Conservation (phyloP, 2,113 vertebrate species). For the Andinoacara biseriatus region DNA sequence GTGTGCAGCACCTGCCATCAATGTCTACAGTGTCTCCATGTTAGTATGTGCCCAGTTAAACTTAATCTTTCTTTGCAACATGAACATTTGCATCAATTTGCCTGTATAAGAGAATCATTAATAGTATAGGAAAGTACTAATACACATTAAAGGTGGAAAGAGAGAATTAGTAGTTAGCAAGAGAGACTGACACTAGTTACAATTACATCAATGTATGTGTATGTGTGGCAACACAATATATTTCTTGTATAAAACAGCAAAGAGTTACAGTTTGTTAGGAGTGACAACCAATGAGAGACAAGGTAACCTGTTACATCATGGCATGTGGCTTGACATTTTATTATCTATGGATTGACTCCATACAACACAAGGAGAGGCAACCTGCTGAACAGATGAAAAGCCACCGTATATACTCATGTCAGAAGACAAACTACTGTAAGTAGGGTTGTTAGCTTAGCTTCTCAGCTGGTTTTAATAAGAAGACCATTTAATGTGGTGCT, state of each 20-base stretch:
- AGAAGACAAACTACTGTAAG: not conserved
- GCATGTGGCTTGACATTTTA: not conserved
- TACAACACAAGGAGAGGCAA: not conserved
- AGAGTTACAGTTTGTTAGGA: not conserved
- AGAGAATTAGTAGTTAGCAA: not conserved
- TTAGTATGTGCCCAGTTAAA: not conserved
- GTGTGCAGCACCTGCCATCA: slow-evolving; percentile 36
- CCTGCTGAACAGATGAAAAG: not conserved
- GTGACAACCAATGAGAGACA: not conserved
- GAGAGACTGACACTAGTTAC: not conserved
- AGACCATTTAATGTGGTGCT: slow-evolving; percentile 5
- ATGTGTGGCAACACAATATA: no score
- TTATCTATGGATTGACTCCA: not conserved
- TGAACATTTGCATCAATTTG: not conserved
- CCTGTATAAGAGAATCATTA: not conserved
- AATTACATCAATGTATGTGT: not conserved
- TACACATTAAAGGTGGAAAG: not conserved
- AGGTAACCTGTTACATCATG: not conserved
- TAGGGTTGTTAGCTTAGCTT: not conserved
- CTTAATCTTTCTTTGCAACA: slow-evolving; percentile 16
- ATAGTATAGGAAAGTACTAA: not conserved
- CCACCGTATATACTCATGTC: not conserved
- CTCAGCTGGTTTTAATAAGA: not conserved
- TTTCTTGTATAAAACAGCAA: no score
- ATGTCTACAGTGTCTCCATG: not conserved